These are phyloP conservation scores for Apogon talboti DNA, from an alignment of 2,797 vertebrate genomes.

Conservation along the genomic window DNA sequence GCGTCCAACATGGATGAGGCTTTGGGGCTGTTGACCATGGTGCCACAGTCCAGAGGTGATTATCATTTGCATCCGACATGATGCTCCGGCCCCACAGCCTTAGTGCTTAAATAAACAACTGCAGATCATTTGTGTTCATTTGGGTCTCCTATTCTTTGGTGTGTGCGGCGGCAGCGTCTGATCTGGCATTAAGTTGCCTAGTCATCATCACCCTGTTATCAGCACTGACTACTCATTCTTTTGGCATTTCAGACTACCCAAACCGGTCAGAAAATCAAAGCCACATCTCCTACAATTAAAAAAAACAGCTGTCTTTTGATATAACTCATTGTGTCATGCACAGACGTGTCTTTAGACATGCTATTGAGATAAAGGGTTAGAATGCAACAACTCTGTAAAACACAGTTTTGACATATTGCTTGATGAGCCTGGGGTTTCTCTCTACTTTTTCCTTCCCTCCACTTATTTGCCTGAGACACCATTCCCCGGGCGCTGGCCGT, in stretches of 20 bases:
- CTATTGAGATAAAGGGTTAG: conserved; percentile 25
- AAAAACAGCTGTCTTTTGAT: background rate
- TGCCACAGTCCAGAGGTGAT: conserved; percentile 69
- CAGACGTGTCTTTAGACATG: background rate
- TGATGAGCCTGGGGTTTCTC: conserved; percentile 14
- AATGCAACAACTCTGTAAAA: conserved; percentile 15
- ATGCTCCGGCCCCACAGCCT: conserved; percentile 66
- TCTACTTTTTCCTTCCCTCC: conserved; percentile 47
- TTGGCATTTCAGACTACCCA: conserved; percentile 35
- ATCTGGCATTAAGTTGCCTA: conserved; percentile 19
- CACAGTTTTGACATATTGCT: conserved; percentile 9
- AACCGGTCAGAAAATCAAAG: conserved; percentile 43
- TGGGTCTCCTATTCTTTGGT: conserved; percentile 71
- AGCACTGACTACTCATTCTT: conserved; percentile 21
- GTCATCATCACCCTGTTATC: conserved; percentile 29
- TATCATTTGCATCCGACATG: conserved; percentile 82
- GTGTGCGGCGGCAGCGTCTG: conserved; percentile 27
- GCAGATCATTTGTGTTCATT: conserved; percentile 80
- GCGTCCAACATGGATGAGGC: conserved; percentile 52
- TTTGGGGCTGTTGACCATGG: conserved; percentile 52
- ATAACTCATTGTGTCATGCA: conserved; percentile 10
- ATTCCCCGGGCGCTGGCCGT: conserved; percentile 78
- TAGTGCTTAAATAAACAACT: conserved; percentile 77
- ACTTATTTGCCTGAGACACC: conserved; percentile 84
- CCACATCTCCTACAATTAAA: background rate